phyloP scores from a whole-genome alignment of 2,797 vertebrate genomes.

The Gymnothorax javanicus region DNA sequence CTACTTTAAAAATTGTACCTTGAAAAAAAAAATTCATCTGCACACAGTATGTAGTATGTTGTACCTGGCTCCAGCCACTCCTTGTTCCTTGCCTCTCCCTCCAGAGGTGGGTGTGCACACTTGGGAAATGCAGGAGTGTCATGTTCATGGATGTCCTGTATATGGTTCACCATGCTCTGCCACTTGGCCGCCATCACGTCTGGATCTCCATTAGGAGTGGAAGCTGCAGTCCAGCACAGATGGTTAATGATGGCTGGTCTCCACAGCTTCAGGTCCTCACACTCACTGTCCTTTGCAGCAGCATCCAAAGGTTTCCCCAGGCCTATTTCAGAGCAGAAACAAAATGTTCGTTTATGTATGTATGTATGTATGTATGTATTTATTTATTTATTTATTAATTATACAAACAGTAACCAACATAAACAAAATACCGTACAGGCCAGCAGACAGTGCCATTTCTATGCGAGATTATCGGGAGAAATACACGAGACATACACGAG shows the following conservation, averaged over 20 bases:
- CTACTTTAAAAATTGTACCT: too few relatives aligned
- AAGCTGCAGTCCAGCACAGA: background rate
- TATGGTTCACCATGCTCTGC: conserved; percentile 9
- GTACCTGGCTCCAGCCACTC: conserved; percentile 19
- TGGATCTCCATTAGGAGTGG: background rate
- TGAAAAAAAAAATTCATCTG: background rate
- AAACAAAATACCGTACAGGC: too few relatives aligned
- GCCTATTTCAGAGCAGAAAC: background rate
- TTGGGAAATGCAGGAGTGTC: conserved; percentile 4
- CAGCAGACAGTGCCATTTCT: too few relatives aligned
- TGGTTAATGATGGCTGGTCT: too few relatives aligned
- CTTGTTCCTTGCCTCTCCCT: conserved; percentile 3
- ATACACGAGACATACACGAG: too few relatives aligned
- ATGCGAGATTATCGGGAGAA: too few relatives aligned
- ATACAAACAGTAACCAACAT: too few relatives aligned
- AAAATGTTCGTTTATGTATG: too few relatives aligned
- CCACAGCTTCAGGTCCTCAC: too few relatives aligned
- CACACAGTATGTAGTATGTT: too few relatives aligned
- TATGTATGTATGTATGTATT: too few relatives aligned
- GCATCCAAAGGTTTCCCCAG: conserved; percentile 10
- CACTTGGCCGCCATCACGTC: conserved; percentile 20
- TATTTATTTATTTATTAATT: too few relatives aligned
- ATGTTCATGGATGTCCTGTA: conserved; percentile 14
- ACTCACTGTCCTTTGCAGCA: background rate
- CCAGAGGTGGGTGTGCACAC: conserved; percentile 4